Percentiles rank a stretch among this genome's conserved stretches.
These are phyloP conservation scores for Pteronotus mesoamericanus DNA, from an alignment of 2,797 vertebrate species.

Conservation along the genomic window DNA sequence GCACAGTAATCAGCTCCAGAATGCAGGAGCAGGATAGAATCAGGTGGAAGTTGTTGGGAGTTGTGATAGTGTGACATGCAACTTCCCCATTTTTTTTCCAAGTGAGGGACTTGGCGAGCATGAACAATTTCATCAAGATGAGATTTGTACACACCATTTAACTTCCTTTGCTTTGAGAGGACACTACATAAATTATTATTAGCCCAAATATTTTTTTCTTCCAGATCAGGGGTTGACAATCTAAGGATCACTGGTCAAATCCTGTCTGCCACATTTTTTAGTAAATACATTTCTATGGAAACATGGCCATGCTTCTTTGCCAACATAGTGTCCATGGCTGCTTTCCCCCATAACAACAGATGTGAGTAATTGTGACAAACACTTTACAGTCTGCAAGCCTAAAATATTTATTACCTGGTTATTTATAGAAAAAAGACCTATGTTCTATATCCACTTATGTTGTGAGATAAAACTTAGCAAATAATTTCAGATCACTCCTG, in stretches of 20 bases:
- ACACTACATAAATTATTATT: not conserved
- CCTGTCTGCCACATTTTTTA: not conserved
- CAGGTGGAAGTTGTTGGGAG: not conserved
- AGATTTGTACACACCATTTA: not conserved
- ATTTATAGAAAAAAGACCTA: not conserved
- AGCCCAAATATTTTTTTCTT: not conserved
- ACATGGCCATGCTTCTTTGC: not conserved
- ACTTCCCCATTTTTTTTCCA: not conserved
- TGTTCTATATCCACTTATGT: not conserved
- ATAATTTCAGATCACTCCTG: not conserved
- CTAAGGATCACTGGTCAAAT: not conserved
- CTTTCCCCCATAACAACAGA: not conserved
- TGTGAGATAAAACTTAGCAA: not conserved
- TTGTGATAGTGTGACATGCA: not conserved
- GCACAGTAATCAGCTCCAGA: not conserved
- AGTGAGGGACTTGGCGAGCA: not conserved
- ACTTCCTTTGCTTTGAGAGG: not conserved
- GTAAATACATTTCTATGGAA: not conserved
- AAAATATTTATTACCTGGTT: not conserved
- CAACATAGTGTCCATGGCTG: not conserved
- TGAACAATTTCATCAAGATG: slow-evolving; percentile 5
- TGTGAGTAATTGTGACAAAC: not conserved
- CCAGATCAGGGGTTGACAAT: not conserved
- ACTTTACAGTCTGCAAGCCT: not conserved
- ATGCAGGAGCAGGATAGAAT: not conserved